phyloP scores from a whole-genome alignment of 2,888 invertebrate genomes.

The Pocota personata region DNA sequence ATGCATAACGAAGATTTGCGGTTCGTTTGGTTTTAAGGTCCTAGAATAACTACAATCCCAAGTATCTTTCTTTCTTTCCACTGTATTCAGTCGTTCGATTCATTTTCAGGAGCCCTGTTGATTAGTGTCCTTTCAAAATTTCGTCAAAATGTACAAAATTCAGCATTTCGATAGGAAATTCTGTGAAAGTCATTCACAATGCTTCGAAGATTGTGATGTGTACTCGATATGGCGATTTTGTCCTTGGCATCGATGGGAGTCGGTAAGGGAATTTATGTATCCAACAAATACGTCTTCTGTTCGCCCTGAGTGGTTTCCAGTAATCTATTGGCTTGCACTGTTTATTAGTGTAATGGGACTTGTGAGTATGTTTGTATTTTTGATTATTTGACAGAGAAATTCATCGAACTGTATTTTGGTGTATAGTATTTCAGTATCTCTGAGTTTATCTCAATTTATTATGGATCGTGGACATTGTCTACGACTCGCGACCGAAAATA shows the following conservation, averaged over 20 bases:
- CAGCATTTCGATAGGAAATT: slow-evolving; percentile 75
- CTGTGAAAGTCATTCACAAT: slow-evolving; percentile 69
- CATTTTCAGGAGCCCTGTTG: not conserved
- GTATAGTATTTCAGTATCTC: slow-evolving; percentile 71
- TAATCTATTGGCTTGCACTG: slow-evolving; percentile 77
- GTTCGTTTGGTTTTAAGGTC: slow-evolving; percentile 1
- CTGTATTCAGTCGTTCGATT: not conserved
- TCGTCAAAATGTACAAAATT: slow-evolving; percentile 75
- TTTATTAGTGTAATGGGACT: slow-evolving; percentile 74
- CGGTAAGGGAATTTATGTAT: slow-evolving; percentile 55
- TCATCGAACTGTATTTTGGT: not conserved
- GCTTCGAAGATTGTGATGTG: slow-evolving; percentile 72
- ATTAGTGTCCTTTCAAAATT: slow-evolving; percentile 47
- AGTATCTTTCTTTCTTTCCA: not conserved
- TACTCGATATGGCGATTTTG: slow-evolving; percentile 77
- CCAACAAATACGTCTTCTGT: slow-evolving; percentile 68
- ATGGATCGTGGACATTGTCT: slow-evolving; percentile 30
- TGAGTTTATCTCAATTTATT: slow-evolving; percentile 67
- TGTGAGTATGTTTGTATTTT: slow-evolving; percentile 73
- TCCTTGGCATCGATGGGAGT: slow-evolving; percentile 67
- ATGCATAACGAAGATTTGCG: slow-evolving; percentile 17
- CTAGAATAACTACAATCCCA: not conserved
- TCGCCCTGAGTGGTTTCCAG: slow-evolving; percentile 75
- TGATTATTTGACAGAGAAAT: not conserved
- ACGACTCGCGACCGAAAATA: slow-evolving; percentile 76